These are phyloP conservation scores for Hybognathus amarus DNA, from an alignment of 2,797 vertebrate species.

Conservation along the genomic window DNA sequence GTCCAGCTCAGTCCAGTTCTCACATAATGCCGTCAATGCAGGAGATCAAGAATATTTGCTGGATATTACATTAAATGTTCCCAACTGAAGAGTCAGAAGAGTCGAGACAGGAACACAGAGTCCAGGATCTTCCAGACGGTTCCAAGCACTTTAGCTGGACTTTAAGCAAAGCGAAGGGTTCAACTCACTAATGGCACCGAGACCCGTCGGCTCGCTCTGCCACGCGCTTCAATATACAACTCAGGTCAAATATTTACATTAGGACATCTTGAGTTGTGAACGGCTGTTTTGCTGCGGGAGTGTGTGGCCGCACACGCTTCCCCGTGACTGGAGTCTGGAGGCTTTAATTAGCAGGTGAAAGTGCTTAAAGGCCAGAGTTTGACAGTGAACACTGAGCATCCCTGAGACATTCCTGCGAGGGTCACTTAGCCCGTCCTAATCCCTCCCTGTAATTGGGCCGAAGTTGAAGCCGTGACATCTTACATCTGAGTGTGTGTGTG, in stretches of 20 bases:
- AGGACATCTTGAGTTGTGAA: conserved; percentile 72
- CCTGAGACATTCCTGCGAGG: conserved; percentile 79
- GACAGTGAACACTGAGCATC: conserved; percentile 80
- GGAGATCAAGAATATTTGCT: too few species aligned
- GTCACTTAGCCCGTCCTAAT: conserved; percentile 83
- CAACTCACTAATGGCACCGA: conserved; percentile 66
- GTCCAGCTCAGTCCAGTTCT: too few species aligned
- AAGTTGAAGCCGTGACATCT: conserved; percentile 77
- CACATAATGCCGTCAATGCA: too few species aligned
- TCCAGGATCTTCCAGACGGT: not conserved
- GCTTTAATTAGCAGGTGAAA: conserved; percentile 86
- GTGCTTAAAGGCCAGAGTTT: conserved; percentile 77
- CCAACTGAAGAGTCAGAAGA: too few species aligned
- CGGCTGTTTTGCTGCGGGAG: conserved; percentile 58
- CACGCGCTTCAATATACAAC: conserved; percentile 66
- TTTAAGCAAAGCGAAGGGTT: conserved; percentile 59
- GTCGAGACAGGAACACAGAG: not conserved
- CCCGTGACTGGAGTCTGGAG: conserved; percentile 55
- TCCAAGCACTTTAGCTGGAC: conserved; percentile 50
- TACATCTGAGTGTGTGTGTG: conserved; percentile 74
- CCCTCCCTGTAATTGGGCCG: conserved; percentile 83
- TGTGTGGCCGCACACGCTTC: conserved; percentile 57
- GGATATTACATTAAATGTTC: too few species aligned
- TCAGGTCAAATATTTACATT: conserved; percentile 81
- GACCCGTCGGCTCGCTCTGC: conserved; percentile 61